Evolutionary conservation across 2,113 vertebrate species (phyloP).

Genomic region (rat (Rattus norvegicus)): GRCr8 NC_086020.1:186430001-186430500

Average conservation of each 20-base stretch:
- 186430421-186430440: slow-evolving; percentile 48
- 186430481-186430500: slow-evolving; percentile 74
- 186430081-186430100: not conserved
- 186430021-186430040: not conserved
- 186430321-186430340: slow-evolving; percentile 37
- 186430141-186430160: not conserved
- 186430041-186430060: not conserved
- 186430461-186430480: slow-evolving; percentile 24
- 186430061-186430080: not conserved
- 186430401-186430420: slow-evolving; percentile 61
- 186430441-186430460: slow-evolving; percentile 56
- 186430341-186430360: slow-evolving; percentile 57
- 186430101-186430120: not conserved
- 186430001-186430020: not conserved
- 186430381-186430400: slow-evolving; percentile 46
- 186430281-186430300: slow-evolving; percentile 77
- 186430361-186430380: slow-evolving; percentile 74
- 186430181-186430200: not conserved
- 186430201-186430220: not conserved
- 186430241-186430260: not conserved
- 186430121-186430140: not conserved
- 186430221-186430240: not conserved
- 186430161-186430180: not conserved
- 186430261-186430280: slow-evolving; percentile 7
- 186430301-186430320: slow-evolving; percentile 74